phyloP scores from a whole-genome alignment of 2,797 vertebrate species.

The Etheostoma nigrum region DNA sequence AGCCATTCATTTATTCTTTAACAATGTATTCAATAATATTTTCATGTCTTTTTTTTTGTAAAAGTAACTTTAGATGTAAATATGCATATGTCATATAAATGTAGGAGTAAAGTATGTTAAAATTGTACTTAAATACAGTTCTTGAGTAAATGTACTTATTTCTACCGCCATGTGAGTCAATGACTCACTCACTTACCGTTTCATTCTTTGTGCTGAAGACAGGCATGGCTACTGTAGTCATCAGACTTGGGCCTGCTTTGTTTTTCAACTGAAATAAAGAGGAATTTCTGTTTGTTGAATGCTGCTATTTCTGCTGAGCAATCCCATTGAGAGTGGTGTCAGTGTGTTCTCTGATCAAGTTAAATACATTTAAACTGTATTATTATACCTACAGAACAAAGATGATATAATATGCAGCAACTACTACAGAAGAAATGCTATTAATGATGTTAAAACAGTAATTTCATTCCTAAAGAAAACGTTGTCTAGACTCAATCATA shows the following conservation, averaged over 20 bases:
- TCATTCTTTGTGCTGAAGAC: conserved; percentile 99
- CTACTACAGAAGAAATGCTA: not conserved
- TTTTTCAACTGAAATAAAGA: conserved; percentile 86
- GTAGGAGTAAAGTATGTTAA: no score
- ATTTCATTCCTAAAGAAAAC: not conserved
- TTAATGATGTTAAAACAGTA: not conserved
- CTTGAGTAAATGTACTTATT: not conserved
- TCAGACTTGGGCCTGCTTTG: conserved; percentile 90
- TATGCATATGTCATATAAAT: no score
- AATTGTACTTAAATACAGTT: not conserved
- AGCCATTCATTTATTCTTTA: not conserved
- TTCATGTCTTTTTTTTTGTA: not conserved
- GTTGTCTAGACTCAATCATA: not conserved
- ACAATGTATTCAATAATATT: not conserved
- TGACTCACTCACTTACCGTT: conserved; percentile 83
- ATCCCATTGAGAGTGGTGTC: not conserved
- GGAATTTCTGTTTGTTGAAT: not conserved
- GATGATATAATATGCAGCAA: no score
- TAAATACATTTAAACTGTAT: not conserved
- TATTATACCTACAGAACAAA: not conserved
- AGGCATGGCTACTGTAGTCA: conserved; percentile 98
- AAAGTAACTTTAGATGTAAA: no score
- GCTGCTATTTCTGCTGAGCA: not conserved
- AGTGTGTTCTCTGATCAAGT: not conserved
- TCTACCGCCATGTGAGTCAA: not conserved